A percentile compares a stretch with the other conserved stretches of the same genome.
These are phyloP conservation scores for Xanthia icteritia DNA, from an alignment of 2,888 invertebrate genomes.

Conservation along the genomic window DNA sequence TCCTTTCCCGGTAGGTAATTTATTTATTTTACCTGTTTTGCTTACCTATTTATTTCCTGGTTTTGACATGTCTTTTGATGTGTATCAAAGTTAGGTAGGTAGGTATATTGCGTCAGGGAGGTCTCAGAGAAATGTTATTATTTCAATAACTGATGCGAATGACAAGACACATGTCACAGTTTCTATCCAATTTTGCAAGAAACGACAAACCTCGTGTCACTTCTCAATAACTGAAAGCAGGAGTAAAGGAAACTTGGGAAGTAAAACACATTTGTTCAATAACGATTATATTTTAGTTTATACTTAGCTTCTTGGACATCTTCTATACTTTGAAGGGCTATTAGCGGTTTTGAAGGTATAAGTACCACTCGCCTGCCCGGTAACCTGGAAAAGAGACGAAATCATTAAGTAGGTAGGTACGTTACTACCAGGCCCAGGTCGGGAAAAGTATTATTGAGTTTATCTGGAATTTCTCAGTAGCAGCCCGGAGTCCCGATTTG, in stretches of 20 bases:
- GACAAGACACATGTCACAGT: neutral
- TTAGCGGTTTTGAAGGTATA: slow-evolving; percentile 42
- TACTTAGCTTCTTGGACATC: neutral
- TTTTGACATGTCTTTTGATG: neutral
- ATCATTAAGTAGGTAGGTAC: neutral
- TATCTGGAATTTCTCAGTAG: too few species aligned
- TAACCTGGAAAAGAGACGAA: slow-evolving; percentile 31
- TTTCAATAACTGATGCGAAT: neutral
- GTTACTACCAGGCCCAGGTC: too few species aligned
- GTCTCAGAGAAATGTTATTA: neutral
- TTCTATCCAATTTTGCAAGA: neutral
- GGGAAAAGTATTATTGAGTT: too few species aligned
- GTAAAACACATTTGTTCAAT: slow-evolving; percentile 22
- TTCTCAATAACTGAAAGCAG: too few species aligned
- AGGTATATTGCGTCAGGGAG: neutral
- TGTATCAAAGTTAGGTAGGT: too few species aligned
- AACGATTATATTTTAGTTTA: slow-evolving; percentile 7
- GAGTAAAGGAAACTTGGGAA: neutral
- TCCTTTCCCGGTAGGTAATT: neutral
- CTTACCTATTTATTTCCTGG: neutral
- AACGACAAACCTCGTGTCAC: neutral
- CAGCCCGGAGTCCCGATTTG: too few species aligned
- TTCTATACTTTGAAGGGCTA: neutral
- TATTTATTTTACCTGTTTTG: neutral
- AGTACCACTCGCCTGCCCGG: slow-evolving; percentile 28